Conservation (phyloP, 2,888 invertebrate genomes). For the Galerucella pusilla region DNA sequence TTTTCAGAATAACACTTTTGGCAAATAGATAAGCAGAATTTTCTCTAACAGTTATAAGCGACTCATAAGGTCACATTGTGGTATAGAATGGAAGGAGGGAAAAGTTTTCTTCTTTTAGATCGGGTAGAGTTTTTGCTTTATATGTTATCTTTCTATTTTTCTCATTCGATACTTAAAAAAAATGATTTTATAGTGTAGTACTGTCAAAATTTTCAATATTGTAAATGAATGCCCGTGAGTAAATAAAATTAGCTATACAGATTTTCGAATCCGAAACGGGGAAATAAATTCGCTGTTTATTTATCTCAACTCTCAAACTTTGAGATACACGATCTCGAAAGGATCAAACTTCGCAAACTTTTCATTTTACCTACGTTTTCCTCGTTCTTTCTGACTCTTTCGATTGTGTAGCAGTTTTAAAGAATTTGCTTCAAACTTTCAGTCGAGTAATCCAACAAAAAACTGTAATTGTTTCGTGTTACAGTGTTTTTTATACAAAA, state of each 20-base stretch:
- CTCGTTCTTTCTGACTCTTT: not conserved
- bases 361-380: slow-evolving; percentile 12
- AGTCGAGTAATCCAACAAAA: slow-evolving; percentile 1
- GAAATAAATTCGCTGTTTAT: slow-evolving; percentile 6
- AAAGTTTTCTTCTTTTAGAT: too few relatives aligned
- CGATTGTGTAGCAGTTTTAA: slow-evolving; percentile 12
- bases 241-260: not conserved
- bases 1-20: too few relatives aligned
- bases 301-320: slow-evolving; percentile 15
- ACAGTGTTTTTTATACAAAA: not conserved
- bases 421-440: slow-evolving; percentile 5
- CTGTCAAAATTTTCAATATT: too few relatives aligned
- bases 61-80: too few relatives aligned
- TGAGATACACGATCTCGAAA: slow-evolving; percentile 15
- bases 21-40: too few relatives aligned
- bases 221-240: not conserved
- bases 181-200: too few relatives aligned
- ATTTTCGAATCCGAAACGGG: not conserved
- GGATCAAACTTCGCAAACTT: slow-evolving; percentile 9
- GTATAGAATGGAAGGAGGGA: too few relatives aligned
- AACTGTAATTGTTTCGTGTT: slow-evolving; percentile 14
- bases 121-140: too few relatives aligned
- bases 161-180: too few relatives aligned
- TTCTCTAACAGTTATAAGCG: too few relatives aligned
- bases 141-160: too few relatives aligned